Conservation (phyloP, 2,888 invertebrate species). For the Tricholauxania praeusta region DNA sequence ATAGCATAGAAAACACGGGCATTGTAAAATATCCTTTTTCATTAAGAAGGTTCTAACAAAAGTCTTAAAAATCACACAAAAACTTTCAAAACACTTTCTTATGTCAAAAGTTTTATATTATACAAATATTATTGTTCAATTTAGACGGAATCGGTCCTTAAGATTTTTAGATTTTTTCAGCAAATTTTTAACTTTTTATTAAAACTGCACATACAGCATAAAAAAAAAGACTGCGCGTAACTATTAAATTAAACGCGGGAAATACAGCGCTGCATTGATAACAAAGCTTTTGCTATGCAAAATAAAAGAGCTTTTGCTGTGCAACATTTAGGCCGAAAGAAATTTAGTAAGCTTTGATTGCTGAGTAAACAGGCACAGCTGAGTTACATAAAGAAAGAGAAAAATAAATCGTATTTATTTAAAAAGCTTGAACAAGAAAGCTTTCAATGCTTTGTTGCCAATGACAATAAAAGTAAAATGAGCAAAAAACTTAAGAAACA, state of each 20-base stretch:
- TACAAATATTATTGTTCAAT: slow-evolving; percentile 44
- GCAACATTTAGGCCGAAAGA: neutral
- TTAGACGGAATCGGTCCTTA: slow-evolving; percentile 44
- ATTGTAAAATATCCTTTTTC: no score
- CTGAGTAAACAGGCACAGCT: no score
- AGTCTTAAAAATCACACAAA: slow-evolving; percentile 11
- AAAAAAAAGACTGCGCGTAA: no score
- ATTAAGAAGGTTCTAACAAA: neutral
- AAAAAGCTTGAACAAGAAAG: slow-evolving; percentile 3
- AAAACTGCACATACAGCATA: no score
- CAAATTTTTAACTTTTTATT: neutral
- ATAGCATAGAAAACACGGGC: no score
- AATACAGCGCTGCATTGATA: slow-evolving; percentile 2
- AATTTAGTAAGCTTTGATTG: no score
- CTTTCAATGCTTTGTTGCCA: slow-evolving; percentile 27
- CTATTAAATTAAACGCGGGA: neutral
- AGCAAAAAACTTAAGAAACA: neutral
- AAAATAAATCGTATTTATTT: no score
- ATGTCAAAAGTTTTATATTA: slow-evolving; percentile 4
- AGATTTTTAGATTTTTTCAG: neutral
- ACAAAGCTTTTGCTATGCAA: neutral
- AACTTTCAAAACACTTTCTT: neutral
- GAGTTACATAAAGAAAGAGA: no score
- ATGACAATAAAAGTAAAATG: slow-evolving; percentile 14
- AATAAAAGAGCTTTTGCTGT: neutral